Evolutionary conservation across 1,140 invertebrate species (phyloP), one percentile per base, ranked within the genome.

Genomic region (Drosophila novamexicana): DNA sequence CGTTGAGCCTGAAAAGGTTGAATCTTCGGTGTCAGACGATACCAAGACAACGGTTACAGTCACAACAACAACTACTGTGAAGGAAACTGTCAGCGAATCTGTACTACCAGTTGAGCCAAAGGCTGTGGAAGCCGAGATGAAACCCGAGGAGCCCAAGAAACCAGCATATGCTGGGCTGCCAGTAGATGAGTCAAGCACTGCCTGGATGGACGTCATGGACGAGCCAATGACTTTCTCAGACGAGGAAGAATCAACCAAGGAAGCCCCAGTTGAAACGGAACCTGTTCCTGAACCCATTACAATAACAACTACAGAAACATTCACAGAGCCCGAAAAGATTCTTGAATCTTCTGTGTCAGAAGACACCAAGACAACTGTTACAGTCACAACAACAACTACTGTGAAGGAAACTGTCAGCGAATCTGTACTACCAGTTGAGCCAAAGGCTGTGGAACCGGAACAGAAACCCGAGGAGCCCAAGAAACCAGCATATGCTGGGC

Each of bases 171-270:
- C 91, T 49, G 92, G 91, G 12, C 79, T 93, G 37, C 92, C 92
- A 47, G 91, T 93, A 47, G 92, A 94, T 70, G 81, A 93, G 63
- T 88, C 92, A n/a, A 63, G 90, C 67, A 78, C 92, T 12, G 22
- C 22, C 22, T 94, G 93, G 92, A 93, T 94, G 85, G 90, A 92
- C 83, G 91, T 93, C 59, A 67, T 94, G 44, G 93, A 94, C 75
- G 93, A 93, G 80, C 92, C 93, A 65, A 93, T 94, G 54, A 78
- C 80, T n/a, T 91, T 93, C 67, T 90, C 91, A 22, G 92, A 93
- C 63, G 92, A 70, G 1, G 69, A 81, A 36, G 68, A 81, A 57
- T 22, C 59, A 56, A 39, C 39, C n/a, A 6, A n/a, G 49, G 49
- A 52, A 52, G 29, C 6, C 4, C n/a, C 49, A 32, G 12, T 52